Evolutionary conservation across 2,797 vertebrate species (phyloP), one percentile per base, ranked within the genome.

Genomic region (Odontamblyopus lacepedii): DNA sequence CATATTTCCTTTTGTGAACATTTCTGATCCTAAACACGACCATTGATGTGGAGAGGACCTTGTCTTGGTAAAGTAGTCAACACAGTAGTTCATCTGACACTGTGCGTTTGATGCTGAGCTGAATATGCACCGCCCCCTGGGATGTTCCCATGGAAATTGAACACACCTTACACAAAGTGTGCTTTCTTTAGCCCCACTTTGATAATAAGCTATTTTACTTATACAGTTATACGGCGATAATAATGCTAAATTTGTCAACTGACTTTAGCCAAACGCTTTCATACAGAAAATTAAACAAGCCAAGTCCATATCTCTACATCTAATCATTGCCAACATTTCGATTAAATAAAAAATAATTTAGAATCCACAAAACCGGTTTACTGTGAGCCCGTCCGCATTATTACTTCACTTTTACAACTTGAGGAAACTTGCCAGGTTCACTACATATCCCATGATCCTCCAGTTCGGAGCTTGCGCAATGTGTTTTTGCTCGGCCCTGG

Each of bases 1-100:
- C 82, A 83, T 82, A 91, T 66, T 90, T 91, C 79, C 89, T 87
- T 85, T 88, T 93, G 70, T 92, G 92, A 9, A 51, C 53, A 72
- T 84, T 92, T 80, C 93, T 92, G 63, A 92, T 74, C 75, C 90
- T 90, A 57, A 92, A 63, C 41, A 89, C 81, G 78, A 88, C 91
- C 94, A 94, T 95, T 7, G 73, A 71, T 77, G 56, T 26, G 35
- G 67, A 44, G n/a, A 70, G 65, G 5, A 62, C 23, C 19, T 44
- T 44, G 62, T 30, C 70, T 38, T 30, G 29, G 56, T 70, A 32
- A 76, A 65, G 70, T 5, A 76, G 62, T 65, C 76, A 59, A 19
- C 41, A 53, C 27, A 56, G 2, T 0, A 18, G 69, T 63, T 18
- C 77, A 71, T 76, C 74, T 75, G 79, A 75, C 56, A 13, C 72